Base-by-base conservation (phyloP, 2,113 vertebrate species). In the Lycocorax pyrrhopterus region DNA sequence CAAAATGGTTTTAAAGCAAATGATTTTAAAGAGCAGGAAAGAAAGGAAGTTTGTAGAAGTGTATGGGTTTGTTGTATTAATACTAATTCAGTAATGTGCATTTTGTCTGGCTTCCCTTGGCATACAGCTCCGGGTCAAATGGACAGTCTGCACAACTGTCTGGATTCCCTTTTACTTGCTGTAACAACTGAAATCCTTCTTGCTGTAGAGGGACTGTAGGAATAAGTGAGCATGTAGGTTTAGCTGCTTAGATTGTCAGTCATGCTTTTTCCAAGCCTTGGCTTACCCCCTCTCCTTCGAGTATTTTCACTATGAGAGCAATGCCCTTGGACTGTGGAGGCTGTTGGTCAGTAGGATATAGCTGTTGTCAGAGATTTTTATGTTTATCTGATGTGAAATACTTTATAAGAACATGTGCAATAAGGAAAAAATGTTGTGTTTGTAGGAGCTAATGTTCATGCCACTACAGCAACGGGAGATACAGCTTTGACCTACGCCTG, bases 381-480 rank as follows among this genome's bases (percentile, higher is more conserved):
- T 77, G 32, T 71, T 90, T 10, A 25, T 55, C 33, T 75, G 11
- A 23, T 77, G 18, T 12, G 30, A 83, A 77, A 60, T 39, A 23
- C 53, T 64, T 80, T 27, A 4, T 46, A n/a, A 90, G 32, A 37
- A 41, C 56, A 17, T n/a, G 10, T 64, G 23, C 49, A 81, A 12
- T 74, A 22, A 53, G 13, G 43, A 60, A 13, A 33, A 84, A 39
- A 0, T 22, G 32, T 56, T 96, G 39, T 89, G 17, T 96, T 94
- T 95, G 27, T 87, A 99, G 99, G 99, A 87, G 99, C 99, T 59
- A 99, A 99, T 16, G 99, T 99, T 79, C 99, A 99, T 69, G 99
- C 99, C 90, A 99, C 99, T 84, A 99, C 99, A n/a, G 99, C 99
- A 19, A 99, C 99, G 16, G 99, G 99, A 77, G 99, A 99, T 92